Percentiles rank a stretch among this genome's conserved stretches.
Evolutionary conservation across 2,113 vertebrate genomes (phyloP).

Genomic region (Anhinga rufa): DNA sequence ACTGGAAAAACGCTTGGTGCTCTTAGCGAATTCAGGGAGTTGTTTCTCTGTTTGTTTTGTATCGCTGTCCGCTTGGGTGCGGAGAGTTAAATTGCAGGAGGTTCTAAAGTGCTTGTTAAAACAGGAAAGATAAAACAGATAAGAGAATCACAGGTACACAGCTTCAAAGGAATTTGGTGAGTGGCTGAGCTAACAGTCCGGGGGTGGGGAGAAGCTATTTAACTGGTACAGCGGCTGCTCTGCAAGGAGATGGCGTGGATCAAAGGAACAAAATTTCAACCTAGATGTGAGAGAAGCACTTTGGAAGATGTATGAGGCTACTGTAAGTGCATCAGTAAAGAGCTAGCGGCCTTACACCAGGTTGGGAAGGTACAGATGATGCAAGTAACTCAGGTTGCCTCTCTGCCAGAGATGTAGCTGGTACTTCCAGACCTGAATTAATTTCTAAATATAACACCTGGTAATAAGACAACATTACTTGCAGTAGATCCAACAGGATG

Average conservation of each 20-base stretch:
- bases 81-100: not conserved
- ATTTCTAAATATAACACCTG: not conserved
- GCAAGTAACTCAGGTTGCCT: not conserved
- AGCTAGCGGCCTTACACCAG: not conserved
- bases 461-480: too few species aligned
- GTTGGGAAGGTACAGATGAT: not conserved
- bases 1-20: not conserved
- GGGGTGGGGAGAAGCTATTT: not conserved
- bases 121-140: not conserved
- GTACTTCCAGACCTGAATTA: not conserved
- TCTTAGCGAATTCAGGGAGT: not conserved
- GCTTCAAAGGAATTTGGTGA: not conserved
- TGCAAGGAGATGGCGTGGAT: not conserved
- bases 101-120: not conserved
- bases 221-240: not conserved
- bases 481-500: not conserved
- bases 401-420: not conserved
- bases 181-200: not conserved
- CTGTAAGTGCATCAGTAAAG: not conserved
- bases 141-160: not conserved
- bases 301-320: not conserved
- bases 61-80: not conserved
- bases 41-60: not conserved
- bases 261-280: not conserved
- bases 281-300: not conserved